Base-by-base conservation (phyloP, 2,888 invertebrate species). In the Noctua janthina region DNA sequence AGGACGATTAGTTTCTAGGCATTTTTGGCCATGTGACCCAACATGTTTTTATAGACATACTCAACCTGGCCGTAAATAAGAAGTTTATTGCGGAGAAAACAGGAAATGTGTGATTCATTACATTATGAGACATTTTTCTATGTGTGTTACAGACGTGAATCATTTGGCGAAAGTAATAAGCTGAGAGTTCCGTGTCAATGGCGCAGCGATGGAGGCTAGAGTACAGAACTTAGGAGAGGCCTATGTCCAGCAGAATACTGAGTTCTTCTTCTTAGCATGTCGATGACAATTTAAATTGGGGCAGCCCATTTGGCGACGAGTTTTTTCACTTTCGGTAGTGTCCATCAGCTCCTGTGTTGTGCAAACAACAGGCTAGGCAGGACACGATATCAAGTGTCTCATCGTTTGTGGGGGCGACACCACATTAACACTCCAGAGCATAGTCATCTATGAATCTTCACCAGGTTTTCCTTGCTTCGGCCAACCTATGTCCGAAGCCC, bases 131-230 rank as follows among this genome's bases (percentile, higher is more conserved):
- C 49, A 76, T 74, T 54, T 71, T 75, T 68, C 69, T 78, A 64
- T 49, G 49, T 73, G 46, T 56, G 43, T 29, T 23, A 15, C 15
- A 1, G 59, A 51, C 39, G 70, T 85, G 82, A 82, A 39, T 78
- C 85, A 85, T 82, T 85, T 68, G 71, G 86, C 46, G 85, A 85
- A 85, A 85, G 85, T 85, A 46, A 62, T 51, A 1, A 64, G 39
- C 15, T 17, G 20, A 59, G 11, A 51, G 64, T 66, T 83, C 75
- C 35, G 79, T 72, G 54, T 68, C 69, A 66, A n/a, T 35, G 23
- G 2, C 8, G 43, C 15, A 10, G 29, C 56, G 3, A n/a, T 6
- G 6, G 56, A 35, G 56, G 68, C 67, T 49, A 56, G 39, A 23
- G 51, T 3, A 10, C 49, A 64, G 59, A 23, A 13, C n/a, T 59